These are phyloP conservation scores for Heloderma charlesbogerti DNA, from an alignment of 2,113 vertebrate genomes.

Conservation along the genomic window DNA sequence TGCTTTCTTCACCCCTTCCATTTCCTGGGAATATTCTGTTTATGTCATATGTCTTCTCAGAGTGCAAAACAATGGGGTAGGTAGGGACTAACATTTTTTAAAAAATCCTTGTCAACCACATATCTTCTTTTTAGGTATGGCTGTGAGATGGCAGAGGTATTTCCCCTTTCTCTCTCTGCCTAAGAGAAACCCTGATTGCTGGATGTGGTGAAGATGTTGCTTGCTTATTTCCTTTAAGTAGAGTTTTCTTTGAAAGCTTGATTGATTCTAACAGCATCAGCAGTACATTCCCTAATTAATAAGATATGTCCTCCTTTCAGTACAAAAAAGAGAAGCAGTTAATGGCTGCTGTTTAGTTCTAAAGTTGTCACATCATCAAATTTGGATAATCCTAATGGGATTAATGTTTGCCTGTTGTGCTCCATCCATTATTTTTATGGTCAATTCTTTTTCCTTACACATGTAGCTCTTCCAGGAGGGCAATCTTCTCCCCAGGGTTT, in stretches of 20 bases:
- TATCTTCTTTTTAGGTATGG: not conserved
- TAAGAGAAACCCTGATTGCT: not conserved
- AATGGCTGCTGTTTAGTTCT: not conserved
- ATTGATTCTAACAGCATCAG: not conserved
- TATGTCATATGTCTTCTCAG: not conserved
- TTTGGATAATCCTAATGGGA: not conserved
- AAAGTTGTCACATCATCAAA: constrained; percentile 1
- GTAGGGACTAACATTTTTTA: not conserved
- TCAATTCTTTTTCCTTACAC: not conserved
- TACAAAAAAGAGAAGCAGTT: not conserved
- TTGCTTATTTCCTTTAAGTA: not conserved
- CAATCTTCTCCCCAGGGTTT: too few species aligned
- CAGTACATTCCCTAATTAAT: not conserved
- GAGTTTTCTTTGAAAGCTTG: not conserved
- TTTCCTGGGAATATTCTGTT: not conserved
- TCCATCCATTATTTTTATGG: not conserved
- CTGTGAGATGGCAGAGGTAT: not conserved
- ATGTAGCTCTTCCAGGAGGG: not conserved
- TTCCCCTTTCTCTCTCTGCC: not conserved
- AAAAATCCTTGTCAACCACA: not conserved
- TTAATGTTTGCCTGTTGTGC: not conserved
- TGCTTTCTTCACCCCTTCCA: not conserved
- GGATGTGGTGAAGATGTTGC: not conserved
- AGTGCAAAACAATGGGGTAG: not conserved
- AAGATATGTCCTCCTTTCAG: not conserved